These are phyloP conservation scores for Proctacanthus coquilletti DNA, from an alignment of 1,140 invertebrate species.

Conservation along the genomic window DNA sequence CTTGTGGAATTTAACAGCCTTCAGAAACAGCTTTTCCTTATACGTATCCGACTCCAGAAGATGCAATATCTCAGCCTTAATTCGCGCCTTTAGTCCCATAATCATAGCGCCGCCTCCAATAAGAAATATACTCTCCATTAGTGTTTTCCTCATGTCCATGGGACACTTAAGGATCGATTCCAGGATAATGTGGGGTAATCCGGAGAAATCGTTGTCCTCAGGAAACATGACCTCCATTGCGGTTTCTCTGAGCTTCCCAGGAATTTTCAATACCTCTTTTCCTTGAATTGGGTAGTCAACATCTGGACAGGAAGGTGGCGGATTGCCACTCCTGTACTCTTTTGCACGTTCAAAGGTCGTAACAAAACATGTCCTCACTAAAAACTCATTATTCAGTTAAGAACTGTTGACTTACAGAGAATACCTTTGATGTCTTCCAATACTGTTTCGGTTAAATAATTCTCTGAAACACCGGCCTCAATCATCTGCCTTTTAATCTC, in stretches of 20 bases:
- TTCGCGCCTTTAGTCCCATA: slow-evolving; percentile 57
- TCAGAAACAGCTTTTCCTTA: slow-evolving; percentile 42
- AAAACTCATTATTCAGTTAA: slow-evolving; percentile 7
- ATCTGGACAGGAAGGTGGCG: slow-evolving; percentile 35
- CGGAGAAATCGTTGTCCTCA: slow-evolving; percentile 66
- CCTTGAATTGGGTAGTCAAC: slow-evolving; percentile 60
- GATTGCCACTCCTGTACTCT: slow-evolving; percentile 34
- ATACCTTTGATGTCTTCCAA: slow-evolving; percentile 52
- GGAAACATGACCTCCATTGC: slow-evolving; percentile 74
- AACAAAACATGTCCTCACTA: slow-evolving; percentile 65
- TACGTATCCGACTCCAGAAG: slow-evolving; percentile 48
- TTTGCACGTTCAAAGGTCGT: slow-evolving; percentile 53
- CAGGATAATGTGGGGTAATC: slow-evolving; percentile 67
- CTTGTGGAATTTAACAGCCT: slow-evolving; percentile 60
- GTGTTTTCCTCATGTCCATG: slow-evolving; percentile 50
- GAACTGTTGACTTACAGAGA: slow-evolving; percentile 5
- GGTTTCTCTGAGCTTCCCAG: slow-evolving; percentile 57
- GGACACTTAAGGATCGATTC: slow-evolving; percentile 65
- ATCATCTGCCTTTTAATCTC: slow-evolving; percentile 31
- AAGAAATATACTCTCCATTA: slow-evolving; percentile 70
- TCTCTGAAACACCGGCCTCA: slow-evolving; percentile 29
- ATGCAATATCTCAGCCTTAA: slow-evolving; percentile 55
- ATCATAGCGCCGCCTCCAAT: slow-evolving; percentile 72
- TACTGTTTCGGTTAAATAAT: slow-evolving; percentile 35
- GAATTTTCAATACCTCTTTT: slow-evolving; percentile 40